Percentiles rank a stretch among this genome's conserved stretches.
Evolutionary conservation across 2,797 vertebrate species (phyloP).

Genomic region (Eupleurogrammus muticus): DNA sequence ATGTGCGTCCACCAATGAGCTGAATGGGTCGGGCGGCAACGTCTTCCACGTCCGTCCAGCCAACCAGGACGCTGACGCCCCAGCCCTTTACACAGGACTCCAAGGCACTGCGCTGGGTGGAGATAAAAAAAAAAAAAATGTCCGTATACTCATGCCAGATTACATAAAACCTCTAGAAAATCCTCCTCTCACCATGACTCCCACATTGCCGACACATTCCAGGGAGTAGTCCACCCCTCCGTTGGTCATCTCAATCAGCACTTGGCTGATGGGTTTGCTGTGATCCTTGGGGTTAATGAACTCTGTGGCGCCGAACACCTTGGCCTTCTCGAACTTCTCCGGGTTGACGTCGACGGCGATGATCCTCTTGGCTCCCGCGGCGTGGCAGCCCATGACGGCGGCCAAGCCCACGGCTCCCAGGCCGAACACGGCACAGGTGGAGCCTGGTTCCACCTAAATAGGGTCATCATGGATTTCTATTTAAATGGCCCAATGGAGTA

Average conservation of each 20-base stretch:
- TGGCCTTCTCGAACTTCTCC: conserved; percentile 90
- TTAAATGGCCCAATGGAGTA: neutral
- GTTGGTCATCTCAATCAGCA: conserved; percentile 89
- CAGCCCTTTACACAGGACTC: conserved; percentile 91
- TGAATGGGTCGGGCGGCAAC: conserved; percentile 88
- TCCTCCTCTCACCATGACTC: conserved; percentile 88
- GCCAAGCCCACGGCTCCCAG: conserved; percentile 95
- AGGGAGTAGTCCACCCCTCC: conserved; percentile 95
- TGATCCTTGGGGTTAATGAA: conserved; percentile 92
- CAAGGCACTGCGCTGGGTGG: conserved; percentile 87
- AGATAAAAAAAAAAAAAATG: neutral
- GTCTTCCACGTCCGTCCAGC: conserved; percentile 89
- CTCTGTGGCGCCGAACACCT: conserved; percentile 92
- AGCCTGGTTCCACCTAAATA: conserved; percentile 90
- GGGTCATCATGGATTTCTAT: neutral
- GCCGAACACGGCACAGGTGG: conserved; percentile 93
- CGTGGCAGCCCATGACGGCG: conserved; percentile 95
- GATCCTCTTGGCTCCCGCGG: conserved; percentile 91
- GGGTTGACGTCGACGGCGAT: conserved; percentile 93
- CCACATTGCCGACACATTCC: conserved; percentile 93
- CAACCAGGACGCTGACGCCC: conserved; percentile 92
- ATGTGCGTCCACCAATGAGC: conserved; percentile 91
- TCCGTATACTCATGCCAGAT: neutral
- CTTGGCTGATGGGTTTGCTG: conserved; percentile 88
- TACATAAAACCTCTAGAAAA: neutral